Evolutionary conservation across 2,113 vertebrate genomes (phyloP).

Genomic region (Saccopteryx leptura): DNA sequence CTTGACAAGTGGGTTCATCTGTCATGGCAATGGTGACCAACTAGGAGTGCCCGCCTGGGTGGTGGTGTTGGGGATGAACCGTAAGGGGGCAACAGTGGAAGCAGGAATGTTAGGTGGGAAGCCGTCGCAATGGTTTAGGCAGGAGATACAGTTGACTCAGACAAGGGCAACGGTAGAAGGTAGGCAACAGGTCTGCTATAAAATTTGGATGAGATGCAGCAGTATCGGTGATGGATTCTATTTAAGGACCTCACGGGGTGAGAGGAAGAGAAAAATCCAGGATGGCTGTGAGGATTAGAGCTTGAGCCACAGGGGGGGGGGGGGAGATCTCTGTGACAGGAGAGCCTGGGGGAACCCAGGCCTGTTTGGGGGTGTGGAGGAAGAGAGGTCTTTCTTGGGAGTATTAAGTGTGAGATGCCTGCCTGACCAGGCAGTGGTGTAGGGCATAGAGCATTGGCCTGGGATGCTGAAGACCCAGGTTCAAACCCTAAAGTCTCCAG

Average conservation of each 20-base stretch:
- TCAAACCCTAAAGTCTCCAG: no score
- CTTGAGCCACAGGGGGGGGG: background rate
- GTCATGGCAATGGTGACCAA: background rate
- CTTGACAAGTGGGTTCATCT: background rate
- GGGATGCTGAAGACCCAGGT: no score
- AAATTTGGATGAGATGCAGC: no score
- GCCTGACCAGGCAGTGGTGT: no score
- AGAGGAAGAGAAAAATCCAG: background rate
- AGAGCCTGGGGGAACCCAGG: background rate
- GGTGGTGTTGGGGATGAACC: background rate
- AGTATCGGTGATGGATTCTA: background rate
- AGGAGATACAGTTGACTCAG: background rate
- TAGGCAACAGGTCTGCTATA: background rate
- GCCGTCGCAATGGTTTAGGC: background rate
- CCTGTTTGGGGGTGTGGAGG: background rate
- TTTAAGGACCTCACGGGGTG: background rate
- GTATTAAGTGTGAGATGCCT: background rate
- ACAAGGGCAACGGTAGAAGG: accelerated
- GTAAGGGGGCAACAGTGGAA: no score
- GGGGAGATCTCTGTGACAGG: background rate
- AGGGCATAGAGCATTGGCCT: no score
- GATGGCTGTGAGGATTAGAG: background rate
- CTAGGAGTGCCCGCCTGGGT: background rate
- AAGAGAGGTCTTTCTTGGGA: background rate
- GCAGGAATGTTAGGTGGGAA: background rate